Evolutionary conservation across 2,113 vertebrate species (phyloP), one percentile per base, ranked within the genome.

Genomic region (Aramus guarauna): DNA sequence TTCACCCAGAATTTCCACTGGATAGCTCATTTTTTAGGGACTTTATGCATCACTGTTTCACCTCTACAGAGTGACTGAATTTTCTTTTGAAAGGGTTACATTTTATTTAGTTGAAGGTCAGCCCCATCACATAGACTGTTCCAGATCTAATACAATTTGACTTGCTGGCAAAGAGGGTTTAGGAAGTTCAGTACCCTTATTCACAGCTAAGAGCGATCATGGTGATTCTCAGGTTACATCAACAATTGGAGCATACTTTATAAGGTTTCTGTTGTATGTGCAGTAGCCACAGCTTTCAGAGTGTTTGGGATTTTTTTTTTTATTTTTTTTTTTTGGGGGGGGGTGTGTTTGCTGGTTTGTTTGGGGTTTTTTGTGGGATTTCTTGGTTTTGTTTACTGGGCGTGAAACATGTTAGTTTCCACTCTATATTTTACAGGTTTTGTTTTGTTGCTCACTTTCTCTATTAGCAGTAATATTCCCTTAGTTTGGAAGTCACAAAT

Each of bases 341-440:
- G 20, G 4, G 2, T 2, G 36, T 75, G 6, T 34, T 34, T 85
- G 9, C 12, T 41, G 11, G 39, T 41, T 41, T 41, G 39, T 12
- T 41, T 41, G 39, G 5, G 11, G 39, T 41, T 41, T 41, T 36
- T 63, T 2, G 7, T 7, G 6, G 16, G 1, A 0, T 1, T 45
- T 27, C 15, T 23, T 87, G 6, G 1, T 3, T 58, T 82, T 77
- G 45, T 81, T 74, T 63, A 67, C 19, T 16, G 29, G 36, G 29
- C 7, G 30, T 24, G 23, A 78, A 74, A 85, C 4, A 30, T 64
- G 20, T 36, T 58, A 12, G 8, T 22, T 88, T 75, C 32, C 16
- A 43, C 11, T 36, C 53, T 6, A 22, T 59, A 63, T 75, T 71
- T 89, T 67, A 22, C 6, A 27, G 16, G 2, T 6, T 67, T 75